These are phyloP conservation scores for Scaptomyza reducta DNA, from an alignment of 2,888 invertebrate genomes.

Conservation along the genomic window DNA sequence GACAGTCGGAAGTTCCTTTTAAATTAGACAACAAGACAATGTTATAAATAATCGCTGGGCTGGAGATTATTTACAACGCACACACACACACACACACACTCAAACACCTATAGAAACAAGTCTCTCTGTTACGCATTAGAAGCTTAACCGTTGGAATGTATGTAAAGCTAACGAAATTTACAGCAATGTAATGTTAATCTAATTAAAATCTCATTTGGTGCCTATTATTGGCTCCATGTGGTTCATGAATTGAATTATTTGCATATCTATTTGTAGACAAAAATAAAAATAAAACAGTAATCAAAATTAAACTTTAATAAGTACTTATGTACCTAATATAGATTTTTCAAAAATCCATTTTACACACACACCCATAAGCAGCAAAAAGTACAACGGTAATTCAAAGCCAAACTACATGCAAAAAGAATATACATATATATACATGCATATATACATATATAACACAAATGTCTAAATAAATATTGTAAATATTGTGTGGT, in stretches of 20 bases:
- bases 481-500: constrained; percentile 73
- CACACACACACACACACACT: constrained; percentile 7
- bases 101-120: constrained; percentile 8
- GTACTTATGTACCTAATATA: constrained; percentile 37
- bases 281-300: constrained; percentile 23
- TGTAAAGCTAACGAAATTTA: constrained; percentile 33
- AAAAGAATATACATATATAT: constrained; percentile 27
- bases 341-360: constrained; percentile 20
- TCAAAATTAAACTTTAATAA: constrained; percentile 57
- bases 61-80: constrained; percentile 70
- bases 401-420: constrained; percentile 31
- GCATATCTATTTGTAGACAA: constrained; percentile 64
- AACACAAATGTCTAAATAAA: constrained; percentile 61
- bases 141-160: not conserved
- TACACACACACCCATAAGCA: constrained; percentile 1
- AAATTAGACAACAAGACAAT: constrained; percentile 59
- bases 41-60: constrained; percentile 75
- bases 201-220: constrained; percentile 34
- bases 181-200: constrained; percentile 27
- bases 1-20: constrained; percentile 71
- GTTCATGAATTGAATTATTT: constrained; percentile 55
- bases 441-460: constrained; percentile 36
- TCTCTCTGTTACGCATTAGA: constrained; percentile 25
- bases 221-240: constrained; percentile 23
- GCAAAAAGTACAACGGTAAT: constrained; percentile 17